Conservation (phyloP, 2,797 vertebrate genomes). For the Trematomus bernacchii region DNA sequence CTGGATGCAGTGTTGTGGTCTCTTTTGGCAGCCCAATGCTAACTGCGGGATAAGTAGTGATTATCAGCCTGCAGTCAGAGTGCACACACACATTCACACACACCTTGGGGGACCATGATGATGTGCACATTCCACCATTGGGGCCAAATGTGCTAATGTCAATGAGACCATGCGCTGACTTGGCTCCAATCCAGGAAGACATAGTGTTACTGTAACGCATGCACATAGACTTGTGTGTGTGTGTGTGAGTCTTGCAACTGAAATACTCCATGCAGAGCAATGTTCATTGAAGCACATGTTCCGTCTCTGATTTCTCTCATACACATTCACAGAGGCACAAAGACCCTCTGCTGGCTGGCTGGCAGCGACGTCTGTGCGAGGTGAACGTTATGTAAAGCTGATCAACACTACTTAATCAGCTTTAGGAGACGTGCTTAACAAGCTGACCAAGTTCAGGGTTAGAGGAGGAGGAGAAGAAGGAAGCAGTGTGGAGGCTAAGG, state of each 20-base stretch:
- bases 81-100: constrained; percentile 17
- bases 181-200: constrained; percentile 37
- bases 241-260: neutral
- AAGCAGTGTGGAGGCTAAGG: constrained; percentile 11
- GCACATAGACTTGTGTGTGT: neutral
- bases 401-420: constrained; percentile 83
- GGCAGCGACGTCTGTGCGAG: constrained; percentile 68
- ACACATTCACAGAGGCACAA: constrained; percentile 38
- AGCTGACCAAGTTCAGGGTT: constrained; percentile 68
- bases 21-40: constrained; percentile 47
- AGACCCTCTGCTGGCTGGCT: constrained; percentile 49
- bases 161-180: constrained; percentile 28
- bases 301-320: constrained; percentile 42
- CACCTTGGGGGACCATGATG: constrained; percentile 30
- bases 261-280: constrained; percentile 29
- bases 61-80: constrained; percentile 51
- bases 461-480: constrained; percentile 33
- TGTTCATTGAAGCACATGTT: constrained; percentile 59
- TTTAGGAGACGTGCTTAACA: constrained; percentile 82
- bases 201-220: constrained; percentile 30
- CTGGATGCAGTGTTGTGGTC: constrained; percentile 17
- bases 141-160: constrained; percentile 39
- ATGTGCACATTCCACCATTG: constrained; percentile 44
- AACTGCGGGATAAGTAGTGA: constrained; percentile 57
- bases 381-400: constrained; percentile 79